Percentiles rank a stretch among this genome's conserved stretches.
phyloP scores from a whole-genome alignment of 2,113 vertebrate species.

The Ciconia maguari region DNA sequence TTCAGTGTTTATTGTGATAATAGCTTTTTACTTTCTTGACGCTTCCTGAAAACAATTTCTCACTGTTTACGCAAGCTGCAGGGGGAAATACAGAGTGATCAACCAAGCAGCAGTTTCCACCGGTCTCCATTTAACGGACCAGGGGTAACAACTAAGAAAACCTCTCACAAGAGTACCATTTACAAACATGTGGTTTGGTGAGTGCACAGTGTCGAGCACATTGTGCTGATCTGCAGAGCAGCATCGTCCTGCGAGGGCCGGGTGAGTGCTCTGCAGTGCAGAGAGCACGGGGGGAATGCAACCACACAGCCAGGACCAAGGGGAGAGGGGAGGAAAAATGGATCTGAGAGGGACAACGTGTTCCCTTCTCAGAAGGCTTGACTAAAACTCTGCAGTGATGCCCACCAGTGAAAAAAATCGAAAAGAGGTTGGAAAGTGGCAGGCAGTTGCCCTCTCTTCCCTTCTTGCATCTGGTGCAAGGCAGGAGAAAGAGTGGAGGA shows the following conservation, averaged over 20 bases:
- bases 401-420: neutral
- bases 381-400: neutral
- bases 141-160: neutral
- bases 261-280: neutral
- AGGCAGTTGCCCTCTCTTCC: neutral
- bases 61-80: neutral
- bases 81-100: neutral
- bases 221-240: neutral
- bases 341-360: no score
- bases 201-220: neutral
- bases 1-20: neutral
- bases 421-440: neutral
- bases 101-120: neutral
- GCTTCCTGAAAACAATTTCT: neutral
- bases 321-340: neutral
- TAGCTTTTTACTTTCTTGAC: neutral
- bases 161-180: neutral
- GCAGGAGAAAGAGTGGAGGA: neutral
- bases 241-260: accelerated
- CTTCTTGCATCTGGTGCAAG: neutral
- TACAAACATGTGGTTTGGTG: neutral
- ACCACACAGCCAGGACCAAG: neutral
- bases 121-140: neutral
- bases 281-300: neutral
- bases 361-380: neutral